Conservation (phyloP, 92 coral and sea anemone species). For the Epizoanthus stellaris region DNA sequence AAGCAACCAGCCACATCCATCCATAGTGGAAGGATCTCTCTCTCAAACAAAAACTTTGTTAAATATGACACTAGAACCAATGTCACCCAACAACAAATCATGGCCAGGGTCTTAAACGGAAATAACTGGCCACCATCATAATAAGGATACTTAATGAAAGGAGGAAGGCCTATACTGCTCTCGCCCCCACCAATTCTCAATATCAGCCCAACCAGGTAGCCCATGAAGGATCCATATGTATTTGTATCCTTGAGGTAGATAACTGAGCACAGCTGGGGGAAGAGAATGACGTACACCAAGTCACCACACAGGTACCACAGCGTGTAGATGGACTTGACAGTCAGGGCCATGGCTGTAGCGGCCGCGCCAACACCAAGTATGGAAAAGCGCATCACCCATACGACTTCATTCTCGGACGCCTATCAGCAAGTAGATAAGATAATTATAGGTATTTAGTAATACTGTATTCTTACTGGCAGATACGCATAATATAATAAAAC, state of each 20-base stretch:
- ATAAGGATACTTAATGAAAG: conserved; percentile 81
- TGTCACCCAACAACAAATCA: conserved; percentile 74
- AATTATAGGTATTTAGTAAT: no score
- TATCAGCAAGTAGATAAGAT: background rate
- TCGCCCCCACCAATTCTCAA: conserved; percentile 91
- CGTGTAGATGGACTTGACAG: conserved; percentile 83
- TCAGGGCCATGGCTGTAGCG: conserved; percentile 88
- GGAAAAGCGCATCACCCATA: conserved; percentile 88
- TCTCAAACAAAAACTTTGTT: conserved; percentile 68
- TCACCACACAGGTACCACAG: conserved; percentile 89
- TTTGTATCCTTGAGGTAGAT: conserved; percentile 77
- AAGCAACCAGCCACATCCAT: conserved; percentile 83
- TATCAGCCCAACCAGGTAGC: conserved; percentile 81
- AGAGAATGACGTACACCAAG: conserved; percentile 91
- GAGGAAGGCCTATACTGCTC: conserved; percentile 65
- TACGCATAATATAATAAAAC: no score
- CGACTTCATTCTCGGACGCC: conserved; percentile 88
- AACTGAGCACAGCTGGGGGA: conserved; percentile 92
- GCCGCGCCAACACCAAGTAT: conserved; percentile 85
- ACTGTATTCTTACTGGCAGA: no score
- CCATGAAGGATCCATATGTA: conserved; percentile 85
- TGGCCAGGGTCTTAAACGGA: conserved; percentile 91
- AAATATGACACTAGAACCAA: conserved; percentile 78
- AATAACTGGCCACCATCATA: conserved; percentile 83
- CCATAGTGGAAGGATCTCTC: conserved; percentile 60